These are phyloP conservation scores for Pseudotriccus pelzelni DNA, from an alignment of 2,797 vertebrate species.

Conservation along the genomic window DNA sequence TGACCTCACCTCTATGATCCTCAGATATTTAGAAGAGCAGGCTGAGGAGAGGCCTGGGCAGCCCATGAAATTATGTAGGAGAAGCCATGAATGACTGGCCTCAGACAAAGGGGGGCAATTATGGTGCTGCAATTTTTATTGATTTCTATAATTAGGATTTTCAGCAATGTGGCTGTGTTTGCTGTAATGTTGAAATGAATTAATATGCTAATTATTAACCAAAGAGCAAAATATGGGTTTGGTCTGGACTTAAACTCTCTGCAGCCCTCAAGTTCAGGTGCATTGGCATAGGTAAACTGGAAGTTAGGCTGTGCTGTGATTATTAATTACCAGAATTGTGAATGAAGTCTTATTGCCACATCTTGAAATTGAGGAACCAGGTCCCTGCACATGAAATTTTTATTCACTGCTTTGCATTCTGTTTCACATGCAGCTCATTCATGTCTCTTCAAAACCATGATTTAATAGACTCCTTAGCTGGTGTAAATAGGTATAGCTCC, in stretches of 20 bases:
- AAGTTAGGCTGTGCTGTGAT: not conserved
- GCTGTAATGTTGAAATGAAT: not conserved
- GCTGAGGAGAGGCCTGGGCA: conserved; percentile 21
- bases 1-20: conserved; percentile 72
- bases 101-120: conserved; percentile 53
- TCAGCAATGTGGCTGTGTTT: not conserved
- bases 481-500: conserved; percentile 11
- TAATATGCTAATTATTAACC: conserved; percentile 27
- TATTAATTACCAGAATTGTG: not conserved
- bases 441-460: not conserved
- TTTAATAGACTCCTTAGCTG: not conserved
- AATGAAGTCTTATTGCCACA: not conserved
- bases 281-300: not conserved
- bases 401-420: not conserved
- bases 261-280: not conserved
- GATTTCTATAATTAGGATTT: conserved; percentile 60
- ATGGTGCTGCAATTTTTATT: conserved; percentile 58
- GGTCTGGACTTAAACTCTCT: not conserved
- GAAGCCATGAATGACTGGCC: conserved; percentile 54
- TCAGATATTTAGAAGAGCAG: conserved; percentile 43
- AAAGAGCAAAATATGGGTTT: not conserved
- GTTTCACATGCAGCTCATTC: conserved; percentile 40
- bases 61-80: conserved; percentile 56
- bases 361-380: not conserved
- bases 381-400: not conserved